phyloP scores from a whole-genome alignment of 2,888 invertebrate species.

The Drosophila vallismaia region DNA sequence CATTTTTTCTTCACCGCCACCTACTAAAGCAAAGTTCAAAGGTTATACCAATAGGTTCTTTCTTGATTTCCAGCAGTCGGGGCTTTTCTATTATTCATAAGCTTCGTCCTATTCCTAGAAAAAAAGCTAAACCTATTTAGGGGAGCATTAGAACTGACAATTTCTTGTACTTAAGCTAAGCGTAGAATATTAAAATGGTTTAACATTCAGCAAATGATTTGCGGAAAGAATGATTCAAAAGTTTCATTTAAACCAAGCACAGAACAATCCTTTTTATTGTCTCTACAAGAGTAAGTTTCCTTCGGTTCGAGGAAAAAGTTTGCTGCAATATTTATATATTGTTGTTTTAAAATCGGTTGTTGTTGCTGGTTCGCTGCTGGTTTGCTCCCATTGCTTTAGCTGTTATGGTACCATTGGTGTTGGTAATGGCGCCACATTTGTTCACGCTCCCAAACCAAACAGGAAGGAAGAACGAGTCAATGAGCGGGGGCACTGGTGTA shows the following conservation, averaged over 20 bases:
- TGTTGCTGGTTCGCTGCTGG: conserved; percentile 12
- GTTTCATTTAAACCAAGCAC: conserved; percentile 4
- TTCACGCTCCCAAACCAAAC: conserved; percentile 53
- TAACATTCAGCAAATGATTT: background rate
- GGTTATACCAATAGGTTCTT: background rate
- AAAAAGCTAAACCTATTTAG: too few species aligned
- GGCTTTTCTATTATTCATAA: background rate
- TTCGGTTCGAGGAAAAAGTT: conserved; percentile 26
- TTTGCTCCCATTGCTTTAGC: conserved; percentile 16
- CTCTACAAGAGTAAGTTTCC: conserved; percentile 28
- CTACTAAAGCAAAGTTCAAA: background rate
- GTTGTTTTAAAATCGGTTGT: conserved; percentile 52
- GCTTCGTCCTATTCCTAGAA: background rate
- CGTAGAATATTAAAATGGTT: background rate
- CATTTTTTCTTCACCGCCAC: background rate
- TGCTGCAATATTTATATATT: conserved; percentile 54
- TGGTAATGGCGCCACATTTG: conserved; percentile 70
- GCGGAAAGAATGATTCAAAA: background rate
- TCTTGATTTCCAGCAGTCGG: background rate
- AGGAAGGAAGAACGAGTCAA: conserved; percentile 7
- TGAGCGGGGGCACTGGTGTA: background rate
- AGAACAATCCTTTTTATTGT: conserved; percentile 37
- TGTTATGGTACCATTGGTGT: conserved; percentile 35
- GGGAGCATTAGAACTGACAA: background rate
- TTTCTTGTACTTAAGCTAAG: background rate